Conservation (phyloP, 2,113 vertebrate genomes). For the Zosterops japonicus region DNA sequence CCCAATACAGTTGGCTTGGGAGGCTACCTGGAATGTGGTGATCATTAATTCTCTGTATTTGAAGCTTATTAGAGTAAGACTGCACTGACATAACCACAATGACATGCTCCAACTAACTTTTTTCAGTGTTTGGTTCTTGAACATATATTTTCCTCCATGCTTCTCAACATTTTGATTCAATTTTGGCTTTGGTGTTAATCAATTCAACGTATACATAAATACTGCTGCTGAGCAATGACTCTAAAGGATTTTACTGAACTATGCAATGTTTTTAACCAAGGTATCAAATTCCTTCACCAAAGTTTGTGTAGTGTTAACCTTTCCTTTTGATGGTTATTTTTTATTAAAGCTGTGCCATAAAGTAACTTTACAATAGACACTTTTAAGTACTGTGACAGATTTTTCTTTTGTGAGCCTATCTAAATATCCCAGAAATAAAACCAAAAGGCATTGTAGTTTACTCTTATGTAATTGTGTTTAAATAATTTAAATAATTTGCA, state of each 20-base stretch:
- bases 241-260: not conserved
- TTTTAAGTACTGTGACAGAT: not conserved
- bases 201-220: not conserved
- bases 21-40: not conserved
- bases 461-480: not conserved
- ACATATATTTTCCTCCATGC: not conserved
- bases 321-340: not conserved
- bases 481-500: constrained; percentile 19
- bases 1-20: not conserved
- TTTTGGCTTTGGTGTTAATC: not conserved
- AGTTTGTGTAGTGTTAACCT: not conserved
- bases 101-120: not conserved
- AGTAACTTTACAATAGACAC: not conserved
- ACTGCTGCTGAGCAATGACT: not conserved
- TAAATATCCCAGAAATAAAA: constrained; percentile 22
- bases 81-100: not conserved
- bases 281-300: not conserved
- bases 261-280: not conserved
- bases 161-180: not conserved
- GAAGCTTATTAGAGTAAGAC: not conserved
- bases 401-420: not conserved
- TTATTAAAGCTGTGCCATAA: constrained; percentile 15
- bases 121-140: not conserved
- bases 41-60: not conserved
- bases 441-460: not conserved